Conservation (phyloP, 2,113 vertebrate species). For the Sander lucioperca region DNA sequence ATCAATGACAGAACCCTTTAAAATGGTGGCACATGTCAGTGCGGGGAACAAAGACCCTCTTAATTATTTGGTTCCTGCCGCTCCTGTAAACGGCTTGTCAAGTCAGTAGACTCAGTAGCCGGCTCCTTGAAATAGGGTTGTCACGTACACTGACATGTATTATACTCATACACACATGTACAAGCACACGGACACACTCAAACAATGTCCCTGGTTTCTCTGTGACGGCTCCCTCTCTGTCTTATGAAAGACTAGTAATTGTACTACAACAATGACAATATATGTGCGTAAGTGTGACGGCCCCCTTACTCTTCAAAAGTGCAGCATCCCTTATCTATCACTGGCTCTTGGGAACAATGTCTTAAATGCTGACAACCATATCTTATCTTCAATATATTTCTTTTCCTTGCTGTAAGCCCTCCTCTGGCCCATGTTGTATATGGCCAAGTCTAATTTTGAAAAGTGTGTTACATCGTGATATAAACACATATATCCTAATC, state of each 20-base stretch:
- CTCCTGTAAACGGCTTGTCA: slow-evolving; percentile 81
- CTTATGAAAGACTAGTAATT: slow-evolving; percentile 81
- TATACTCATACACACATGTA: slow-evolving; percentile 10
- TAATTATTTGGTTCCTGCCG: slow-evolving; percentile 85
- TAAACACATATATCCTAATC: slow-evolving; percentile 57
- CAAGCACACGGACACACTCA: slow-evolving; percentile 31
- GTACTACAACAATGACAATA: slow-evolving; percentile 76
- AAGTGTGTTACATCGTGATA: slow-evolving; percentile 43
- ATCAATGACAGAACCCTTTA: slow-evolving; percentile 83
- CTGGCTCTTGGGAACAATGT: slow-evolving; percentile 77
- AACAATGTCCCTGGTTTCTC: slow-evolving; percentile 41
- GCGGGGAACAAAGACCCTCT: slow-evolving; percentile 79
- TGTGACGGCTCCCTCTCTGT: slow-evolving; percentile 65
- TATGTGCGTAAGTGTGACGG: slow-evolving; percentile 77
- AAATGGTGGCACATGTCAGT: slow-evolving; percentile 81
- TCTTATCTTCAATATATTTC: slow-evolving; percentile 64
- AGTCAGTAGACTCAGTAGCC: slow-evolving; percentile 62
- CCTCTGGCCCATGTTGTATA: slow-evolving; percentile 38
- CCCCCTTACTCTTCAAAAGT: slow-evolving; percentile 74
- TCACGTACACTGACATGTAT: slow-evolving; percentile 42
- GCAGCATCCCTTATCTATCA: slow-evolving; percentile 75
- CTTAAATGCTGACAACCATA: slow-evolving; percentile 78
- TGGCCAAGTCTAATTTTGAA: slow-evolving; percentile 51
- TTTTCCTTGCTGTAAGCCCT: slow-evolving; percentile 37
- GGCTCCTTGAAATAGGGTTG: slow-evolving; percentile 66